Conservation (phyloP, 2,113 vertebrate genomes). For the Anhinga anhinga region DNA sequence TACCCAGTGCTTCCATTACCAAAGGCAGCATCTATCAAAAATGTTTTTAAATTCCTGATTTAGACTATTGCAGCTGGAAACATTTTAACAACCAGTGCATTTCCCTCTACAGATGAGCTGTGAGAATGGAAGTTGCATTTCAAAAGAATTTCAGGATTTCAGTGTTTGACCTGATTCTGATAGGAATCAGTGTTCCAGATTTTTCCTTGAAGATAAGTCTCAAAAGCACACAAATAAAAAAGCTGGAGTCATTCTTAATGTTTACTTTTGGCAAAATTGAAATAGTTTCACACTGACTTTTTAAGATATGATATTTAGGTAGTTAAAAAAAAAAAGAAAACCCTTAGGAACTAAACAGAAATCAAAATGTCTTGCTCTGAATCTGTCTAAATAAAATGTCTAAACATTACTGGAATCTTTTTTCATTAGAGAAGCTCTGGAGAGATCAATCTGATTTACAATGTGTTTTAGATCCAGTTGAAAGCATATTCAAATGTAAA, state of each 20-base stretch:
- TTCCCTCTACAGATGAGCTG: neutral
- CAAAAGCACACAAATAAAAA: neutral
- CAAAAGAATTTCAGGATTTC: conserved; percentile 5
- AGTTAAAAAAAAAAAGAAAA: neutral
- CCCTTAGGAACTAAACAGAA: neutral
- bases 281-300: neutral
- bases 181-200: neutral
- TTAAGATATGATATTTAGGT: neutral
- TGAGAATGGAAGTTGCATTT: neutral
- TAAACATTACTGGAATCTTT: neutral
- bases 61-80: conserved; percentile 47
- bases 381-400: neutral
- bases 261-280: neutral
- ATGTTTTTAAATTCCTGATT: conserved; percentile 35
- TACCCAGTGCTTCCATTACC: conserved; percentile 10
- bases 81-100: conserved; percentile 21
- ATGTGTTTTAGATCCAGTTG: conserved; percentile 5
- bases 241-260: neutral
- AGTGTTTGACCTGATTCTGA: neutral
- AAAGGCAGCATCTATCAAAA: conserved; percentile 16
- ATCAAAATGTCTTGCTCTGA: neutral
- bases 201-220: neutral
- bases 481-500: conserved; percentile 55
- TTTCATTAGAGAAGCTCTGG: neutral
- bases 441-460: conserved; percentile 22